These are phyloP conservation scores for Hippasteria phrygiana DNA, from an alignment of 53 echinoderm and acorn worm species.

Conservation along the genomic window DNA sequence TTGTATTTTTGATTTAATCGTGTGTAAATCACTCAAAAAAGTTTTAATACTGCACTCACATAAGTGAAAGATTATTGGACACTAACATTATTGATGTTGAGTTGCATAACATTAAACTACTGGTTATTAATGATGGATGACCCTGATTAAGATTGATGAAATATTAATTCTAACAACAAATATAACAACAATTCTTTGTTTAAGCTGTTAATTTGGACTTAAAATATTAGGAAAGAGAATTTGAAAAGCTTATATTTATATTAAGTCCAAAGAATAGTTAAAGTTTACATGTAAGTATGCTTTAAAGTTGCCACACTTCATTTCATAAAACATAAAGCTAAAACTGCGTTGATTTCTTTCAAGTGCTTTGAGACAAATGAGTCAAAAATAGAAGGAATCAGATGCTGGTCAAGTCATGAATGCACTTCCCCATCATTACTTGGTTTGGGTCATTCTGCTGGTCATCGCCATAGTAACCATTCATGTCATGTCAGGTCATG, in stretches of 20 bases:
- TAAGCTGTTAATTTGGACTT: too few relatives aligned
- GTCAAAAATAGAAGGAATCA: not conserved
- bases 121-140: not conserved
- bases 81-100: not conserved
- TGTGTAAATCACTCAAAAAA: not conserved
- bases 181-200: too few relatives aligned
- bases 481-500: not conserved
- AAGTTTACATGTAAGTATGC: too few relatives aligned
- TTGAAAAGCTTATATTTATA: too few relatives aligned
- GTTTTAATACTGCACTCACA: too few relatives aligned
- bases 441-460: not conserved
- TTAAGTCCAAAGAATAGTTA: too few relatives aligned
- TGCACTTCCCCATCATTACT: not conserved
- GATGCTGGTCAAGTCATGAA: not conserved
- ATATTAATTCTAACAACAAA: not conserved
- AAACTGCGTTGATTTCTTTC: too few relatives aligned
- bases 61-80: not conserved
- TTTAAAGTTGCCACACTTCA: too few relatives aligned
- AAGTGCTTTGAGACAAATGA: not conserved
- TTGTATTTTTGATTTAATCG: not conserved
- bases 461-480: conserved; percentile 29
- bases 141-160: not conserved
- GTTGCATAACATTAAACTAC: too few relatives aligned
- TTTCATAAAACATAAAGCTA: too few relatives aligned
- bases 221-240: too few relatives aligned